Evolutionary conservation across 2,888 invertebrate species (phyloP).

Genomic region (Trichopria drosophilae): DNA sequence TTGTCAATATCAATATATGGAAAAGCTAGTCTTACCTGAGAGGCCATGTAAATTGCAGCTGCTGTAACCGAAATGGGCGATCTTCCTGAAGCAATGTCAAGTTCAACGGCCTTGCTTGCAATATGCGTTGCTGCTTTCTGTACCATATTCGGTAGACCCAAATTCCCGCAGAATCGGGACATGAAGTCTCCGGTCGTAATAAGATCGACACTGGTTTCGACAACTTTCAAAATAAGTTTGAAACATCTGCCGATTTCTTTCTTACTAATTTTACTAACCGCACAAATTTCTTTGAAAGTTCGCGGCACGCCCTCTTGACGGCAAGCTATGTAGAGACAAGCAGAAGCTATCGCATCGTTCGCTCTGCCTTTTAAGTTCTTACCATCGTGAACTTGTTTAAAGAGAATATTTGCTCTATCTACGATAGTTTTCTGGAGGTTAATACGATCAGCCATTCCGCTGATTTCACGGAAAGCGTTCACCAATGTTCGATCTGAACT

Average conservation of each 20-base stretch:
- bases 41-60: constrained; percentile 99
- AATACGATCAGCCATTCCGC: constrained; percentile 96
- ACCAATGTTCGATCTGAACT: constrained; percentile 94
- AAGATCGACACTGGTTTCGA: constrained; percentile 95
- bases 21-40: constrained; percentile 77
- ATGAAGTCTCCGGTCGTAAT: constrained; percentile 99
- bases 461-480: constrained; percentile 95
- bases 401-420: constrained; percentile 93
- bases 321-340: constrained; percentile 98
- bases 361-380: constrained; percentile 93
- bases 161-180: constrained; percentile 96
- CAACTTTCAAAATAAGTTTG: constrained; percentile 91
- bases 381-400: constrained; percentile 98
- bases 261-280: constrained; percentile 97
- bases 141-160: constrained; percentile 85
- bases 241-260: constrained; percentile 99
- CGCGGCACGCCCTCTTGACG: constrained; percentile 97
- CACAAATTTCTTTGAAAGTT: constrained; percentile 99
- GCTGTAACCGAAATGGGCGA: constrained; percentile 99
- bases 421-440: constrained; percentile 96
- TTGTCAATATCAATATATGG: too few relatives aligned
- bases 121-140: constrained; percentile 95
- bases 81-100: constrained; percentile 96
- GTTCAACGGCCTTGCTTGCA: constrained; percentile 92
- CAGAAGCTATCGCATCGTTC: constrained; percentile 98